phyloP scores from a whole-genome alignment of 2,113 vertebrate species.

The Clinocottus analis region DNA sequence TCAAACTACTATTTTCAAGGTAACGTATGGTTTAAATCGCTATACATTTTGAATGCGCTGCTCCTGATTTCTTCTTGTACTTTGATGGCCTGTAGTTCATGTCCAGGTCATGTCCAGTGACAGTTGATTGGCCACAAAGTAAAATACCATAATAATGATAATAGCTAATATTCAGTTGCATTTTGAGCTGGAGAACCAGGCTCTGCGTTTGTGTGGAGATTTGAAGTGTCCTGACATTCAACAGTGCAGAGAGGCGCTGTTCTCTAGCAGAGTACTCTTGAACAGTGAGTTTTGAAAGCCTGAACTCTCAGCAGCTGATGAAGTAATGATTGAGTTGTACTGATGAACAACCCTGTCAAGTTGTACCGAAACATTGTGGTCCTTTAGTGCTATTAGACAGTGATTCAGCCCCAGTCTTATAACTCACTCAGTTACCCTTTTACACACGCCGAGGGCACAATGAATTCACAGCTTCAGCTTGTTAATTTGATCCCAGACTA shows the following conservation, averaged over 20 bases:
- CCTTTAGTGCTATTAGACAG: conserved; percentile 27
- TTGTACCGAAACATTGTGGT: conserved; percentile 35
- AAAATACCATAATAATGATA: not conserved
- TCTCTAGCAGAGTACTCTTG: conserved; percentile 32
- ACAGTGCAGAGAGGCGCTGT: conserved; percentile 15
- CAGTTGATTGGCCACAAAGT: not conserved
- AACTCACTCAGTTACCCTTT: conserved; percentile 14
- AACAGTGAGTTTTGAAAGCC: conserved; percentile 46
- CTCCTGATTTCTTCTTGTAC: not conserved
- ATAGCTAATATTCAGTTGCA: not conserved
- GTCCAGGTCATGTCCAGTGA: no score
- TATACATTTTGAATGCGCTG: not conserved
- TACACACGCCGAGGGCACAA: not conserved
- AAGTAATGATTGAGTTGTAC: conserved; percentile 34
- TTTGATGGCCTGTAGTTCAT: not conserved
- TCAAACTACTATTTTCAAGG: not conserved
- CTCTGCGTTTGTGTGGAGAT: conserved; percentile 28
- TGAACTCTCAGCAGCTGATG: conserved; percentile 41
- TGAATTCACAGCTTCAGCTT: conserved; percentile 28
- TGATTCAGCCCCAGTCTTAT: conserved; percentile 18
- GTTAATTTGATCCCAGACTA: conserved; percentile 14
- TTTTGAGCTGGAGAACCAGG: not conserved
- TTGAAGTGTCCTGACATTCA: conserved; percentile 58
- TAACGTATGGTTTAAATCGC: not conserved
- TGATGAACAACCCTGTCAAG: conserved; percentile 46